Evolutionary conservation across 2,888 invertebrate genomes (phyloP).

Genomic region (Ditylenchus weischeri): DNA sequence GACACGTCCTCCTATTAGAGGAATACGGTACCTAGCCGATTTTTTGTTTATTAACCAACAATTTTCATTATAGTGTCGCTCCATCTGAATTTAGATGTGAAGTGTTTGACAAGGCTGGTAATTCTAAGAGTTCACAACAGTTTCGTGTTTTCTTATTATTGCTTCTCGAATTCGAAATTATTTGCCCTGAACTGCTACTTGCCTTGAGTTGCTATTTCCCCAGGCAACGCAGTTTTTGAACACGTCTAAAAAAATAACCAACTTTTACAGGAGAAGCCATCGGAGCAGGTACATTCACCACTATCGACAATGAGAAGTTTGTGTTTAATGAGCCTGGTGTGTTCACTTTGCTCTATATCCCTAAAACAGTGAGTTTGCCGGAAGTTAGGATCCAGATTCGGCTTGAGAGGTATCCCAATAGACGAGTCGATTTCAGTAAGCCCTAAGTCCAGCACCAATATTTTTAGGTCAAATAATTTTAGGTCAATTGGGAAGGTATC

Average conservation of each 20-base stretch:
- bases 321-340: conserved; percentile 81
- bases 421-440: conserved; percentile 56
- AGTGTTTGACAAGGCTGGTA: no score
- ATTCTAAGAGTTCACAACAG: no score
- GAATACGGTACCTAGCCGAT: no score
- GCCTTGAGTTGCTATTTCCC: neutral
- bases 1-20: no score
- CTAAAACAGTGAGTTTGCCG: conserved; percentile 45
- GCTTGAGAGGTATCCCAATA: conserved; percentile 56
- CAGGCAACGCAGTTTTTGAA: neutral
- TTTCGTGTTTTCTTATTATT: neutral
- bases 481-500: conserved; percentile 47
- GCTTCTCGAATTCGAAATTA: no score
- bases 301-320: conserved; percentile 81
- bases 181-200: no score
- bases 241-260: neutral
- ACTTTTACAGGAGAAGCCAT: conserved; percentile 72
- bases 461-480: neutral
- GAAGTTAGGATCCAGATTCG: conserved; percentile 55
- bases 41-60: no score
- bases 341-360: conserved; percentile 53
- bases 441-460: conserved; percentile 4
- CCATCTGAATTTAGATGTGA: neutral
- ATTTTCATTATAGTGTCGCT: no score
- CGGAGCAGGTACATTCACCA: conserved; percentile 88